These are phyloP conservation scores for Acutogordius australiensis DNA, from an alignment of 2,888 invertebrate genomes.

Conservation along the genomic window DNA sequence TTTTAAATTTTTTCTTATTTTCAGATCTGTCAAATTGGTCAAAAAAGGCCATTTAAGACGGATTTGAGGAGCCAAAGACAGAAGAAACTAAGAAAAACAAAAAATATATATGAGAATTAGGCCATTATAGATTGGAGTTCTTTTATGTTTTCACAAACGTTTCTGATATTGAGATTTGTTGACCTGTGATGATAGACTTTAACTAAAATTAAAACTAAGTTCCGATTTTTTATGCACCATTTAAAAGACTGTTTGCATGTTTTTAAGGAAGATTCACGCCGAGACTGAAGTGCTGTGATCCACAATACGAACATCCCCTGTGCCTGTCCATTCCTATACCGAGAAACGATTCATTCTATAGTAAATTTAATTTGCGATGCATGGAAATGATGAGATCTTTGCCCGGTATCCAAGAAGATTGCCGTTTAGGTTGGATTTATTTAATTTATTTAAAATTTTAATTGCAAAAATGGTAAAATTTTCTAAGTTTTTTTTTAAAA, in stretches of 20 bases:
- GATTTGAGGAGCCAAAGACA: no score
- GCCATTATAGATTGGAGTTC: no score
- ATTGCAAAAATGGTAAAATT: no score
- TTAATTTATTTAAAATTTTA: no score
- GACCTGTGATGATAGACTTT: no score
- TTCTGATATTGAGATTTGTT: no score
- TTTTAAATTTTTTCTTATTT: no score
- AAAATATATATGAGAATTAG: no score
- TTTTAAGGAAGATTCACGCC: conserved; percentile 1
- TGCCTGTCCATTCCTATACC: background rate
- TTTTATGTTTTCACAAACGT: background rate
- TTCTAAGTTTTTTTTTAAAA: no score
- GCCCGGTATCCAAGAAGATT: conserved; percentile 1
- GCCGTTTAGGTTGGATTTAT: background rate
- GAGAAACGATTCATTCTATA: background rate
- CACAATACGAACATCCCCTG: conserved; percentile 1
- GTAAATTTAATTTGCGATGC: background rate
- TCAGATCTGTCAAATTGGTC: no score
- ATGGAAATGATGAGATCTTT: conserved; percentile 9
- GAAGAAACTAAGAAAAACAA: no score
- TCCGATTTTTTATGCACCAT: background rate
- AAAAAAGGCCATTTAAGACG: no score
- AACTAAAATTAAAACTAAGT: background rate
- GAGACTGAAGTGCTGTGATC: conserved; percentile 1
- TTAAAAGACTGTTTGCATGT: background rate